Base-by-base conservation (phyloP, 2,113 vertebrate species). In the Microtus pennsylvanicus region DNA sequence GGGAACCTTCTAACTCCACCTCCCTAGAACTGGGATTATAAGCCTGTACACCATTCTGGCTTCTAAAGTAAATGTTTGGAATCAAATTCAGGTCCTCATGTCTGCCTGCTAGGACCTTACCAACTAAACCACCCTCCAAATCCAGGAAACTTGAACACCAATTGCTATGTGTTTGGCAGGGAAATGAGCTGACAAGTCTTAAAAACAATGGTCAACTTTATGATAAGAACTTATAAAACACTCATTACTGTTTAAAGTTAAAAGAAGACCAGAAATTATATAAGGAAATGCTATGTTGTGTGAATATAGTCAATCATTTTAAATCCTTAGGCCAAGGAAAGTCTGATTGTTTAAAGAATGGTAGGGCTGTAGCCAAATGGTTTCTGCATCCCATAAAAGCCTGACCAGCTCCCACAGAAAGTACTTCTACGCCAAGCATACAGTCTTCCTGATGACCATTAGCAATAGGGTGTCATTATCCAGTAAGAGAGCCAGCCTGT, bases 111-210 rank as follows among this genome's bases (percentile, higher is more conserved):
- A 42, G 42, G 42, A 42, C 42, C 42, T 42, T 42, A 42, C 42
- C 42, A 42, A 42, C 42, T 42, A 9, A 86, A 67, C 45, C 45
- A 87, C 38, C 47, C 47, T 11, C 28, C 58, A 65, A 85, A 28
- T 61, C 58, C 82, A 86, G 33, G 50, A 91, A 2, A 95, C n/a
- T 91, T 77, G 72, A 94, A 94, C 9, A 83, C 6, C 65, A 91
- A 67, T 52, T 61, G 87, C 38, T 69, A 74, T 74, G 42, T 81
- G 42, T 86, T 91, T 82, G n/a, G n/a, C 28, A 93, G 2, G 5
- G 14, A 9, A 47, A 1, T 70, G 42, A 94, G 9, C 78, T 87
- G 4, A 35, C 67, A 94, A 24, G 82, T 67, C 52, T 80, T 21
- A 72, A 95, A 61, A 85, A 38, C 26, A 45, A 52, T 38, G 17